phyloP scores from a whole-genome alignment of 2,113 vertebrate species.

The Podilymbus podiceps region DNA sequence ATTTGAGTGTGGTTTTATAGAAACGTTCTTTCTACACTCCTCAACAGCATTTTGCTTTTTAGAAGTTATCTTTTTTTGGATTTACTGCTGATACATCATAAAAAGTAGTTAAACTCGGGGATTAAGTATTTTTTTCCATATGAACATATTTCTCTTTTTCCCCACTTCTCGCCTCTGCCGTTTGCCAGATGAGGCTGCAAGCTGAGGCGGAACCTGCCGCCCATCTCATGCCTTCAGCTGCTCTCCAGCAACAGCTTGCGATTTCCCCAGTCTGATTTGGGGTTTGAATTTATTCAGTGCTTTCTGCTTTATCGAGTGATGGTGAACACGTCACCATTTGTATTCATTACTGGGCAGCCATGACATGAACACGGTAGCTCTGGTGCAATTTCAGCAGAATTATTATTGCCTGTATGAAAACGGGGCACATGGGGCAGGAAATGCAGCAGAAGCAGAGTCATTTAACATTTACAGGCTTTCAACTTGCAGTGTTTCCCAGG shows the following conservation, averaged over 20 bases:
- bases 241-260: not conserved
- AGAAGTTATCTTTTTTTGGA: not conserved
- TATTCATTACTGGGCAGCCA: not conserved
- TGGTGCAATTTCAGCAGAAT: not conserved
- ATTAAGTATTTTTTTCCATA: not conserved
- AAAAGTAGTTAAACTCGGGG: not conserved
- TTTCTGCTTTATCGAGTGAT: no score
- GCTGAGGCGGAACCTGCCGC: not conserved
- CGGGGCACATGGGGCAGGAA: not conserved
- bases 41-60: not conserved
- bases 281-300: not conserved
- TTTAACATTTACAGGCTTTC: not conserved
- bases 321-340: not conserved
- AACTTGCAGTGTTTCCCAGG: not conserved
- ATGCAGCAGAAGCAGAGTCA: not conserved
- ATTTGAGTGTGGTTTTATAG: not conserved
- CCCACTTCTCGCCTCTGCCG: not conserved
- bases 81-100: not conserved
- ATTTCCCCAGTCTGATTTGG: not conserved
- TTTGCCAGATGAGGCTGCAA: not conserved
- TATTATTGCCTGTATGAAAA: no score
- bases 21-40: not conserved
- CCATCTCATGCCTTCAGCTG: not conserved
- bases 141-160: not conserved
- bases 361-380: not conserved